phyloP scores from a whole-genome alignment of 2,113 vertebrate genomes.

The Corvus cornix region DNA sequence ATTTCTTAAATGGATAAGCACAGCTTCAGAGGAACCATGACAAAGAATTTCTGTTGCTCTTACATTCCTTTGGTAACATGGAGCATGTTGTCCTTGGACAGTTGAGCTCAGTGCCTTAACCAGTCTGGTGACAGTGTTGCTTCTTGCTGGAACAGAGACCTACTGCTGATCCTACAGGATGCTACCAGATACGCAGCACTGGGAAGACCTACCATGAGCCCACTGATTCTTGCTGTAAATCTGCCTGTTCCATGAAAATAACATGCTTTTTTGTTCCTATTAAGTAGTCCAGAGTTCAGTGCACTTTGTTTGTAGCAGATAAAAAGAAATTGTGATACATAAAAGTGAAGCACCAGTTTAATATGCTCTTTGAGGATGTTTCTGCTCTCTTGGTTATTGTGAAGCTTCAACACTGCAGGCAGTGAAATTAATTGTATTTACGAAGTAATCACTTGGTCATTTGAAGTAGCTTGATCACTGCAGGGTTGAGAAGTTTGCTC shows the following conservation, averaged over 20 bases:
- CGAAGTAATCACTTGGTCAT: not conserved
- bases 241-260: not conserved
- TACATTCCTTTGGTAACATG: fast-evolving
- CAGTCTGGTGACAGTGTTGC: not conserved
- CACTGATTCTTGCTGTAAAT: not conserved
- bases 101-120: not conserved
- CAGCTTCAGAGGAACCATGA: not conserved
- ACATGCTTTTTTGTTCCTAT: not conserved
- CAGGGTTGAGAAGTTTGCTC: not conserved
- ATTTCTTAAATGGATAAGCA: not conserved
- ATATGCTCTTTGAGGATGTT: not conserved
- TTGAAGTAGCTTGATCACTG: not conserved
- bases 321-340: not conserved
- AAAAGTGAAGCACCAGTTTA: not conserved
- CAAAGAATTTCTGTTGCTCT: not conserved
- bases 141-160: not conserved
- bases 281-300: not conserved
- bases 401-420: not conserved
- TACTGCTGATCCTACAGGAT: not conserved
- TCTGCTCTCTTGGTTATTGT: not conserved
- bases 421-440: not conserved
- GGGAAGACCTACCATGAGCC: not conserved
- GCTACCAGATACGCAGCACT: not conserved
- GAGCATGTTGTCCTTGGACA: not conserved
- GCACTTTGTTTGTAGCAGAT: not conserved